Evolutionary conservation across 2,888 invertebrate genomes (phyloP).

Genomic region (Plagodis dolabraria): DNA sequence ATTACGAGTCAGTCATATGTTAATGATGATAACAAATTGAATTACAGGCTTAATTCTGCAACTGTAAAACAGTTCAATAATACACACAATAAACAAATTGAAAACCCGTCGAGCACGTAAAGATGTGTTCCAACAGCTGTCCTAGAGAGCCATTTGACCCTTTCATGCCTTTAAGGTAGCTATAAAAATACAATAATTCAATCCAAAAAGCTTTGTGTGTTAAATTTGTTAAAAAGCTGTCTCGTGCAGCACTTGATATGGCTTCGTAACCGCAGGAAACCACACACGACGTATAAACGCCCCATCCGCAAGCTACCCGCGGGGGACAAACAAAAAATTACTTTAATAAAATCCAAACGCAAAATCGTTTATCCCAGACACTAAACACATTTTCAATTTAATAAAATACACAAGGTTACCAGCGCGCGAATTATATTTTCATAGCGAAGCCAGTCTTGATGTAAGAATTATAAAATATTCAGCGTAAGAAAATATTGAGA

Average conservation of each 20-base stretch:
- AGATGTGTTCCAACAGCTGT: too few relatives aligned
- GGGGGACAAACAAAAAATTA: constrained; percentile 1
- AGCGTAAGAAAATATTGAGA: constrained; percentile 31
- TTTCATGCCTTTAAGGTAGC: too few relatives aligned
- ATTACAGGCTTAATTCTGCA: too few relatives aligned
- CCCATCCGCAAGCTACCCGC: not conserved
- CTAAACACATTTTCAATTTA: constrained; percentile 33
- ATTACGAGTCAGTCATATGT: too few relatives aligned
- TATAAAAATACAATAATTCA: too few relatives aligned
- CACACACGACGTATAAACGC: constrained; percentile 5
- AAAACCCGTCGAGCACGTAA: too few relatives aligned
- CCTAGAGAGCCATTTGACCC: too few relatives aligned
- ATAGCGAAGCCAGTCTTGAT: constrained; percentile 20
- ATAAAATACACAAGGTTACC: constrained; percentile 19
- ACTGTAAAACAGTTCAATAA: too few relatives aligned
- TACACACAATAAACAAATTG: too few relatives aligned
- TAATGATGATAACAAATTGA: too few relatives aligned
- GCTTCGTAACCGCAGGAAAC: not conserved
- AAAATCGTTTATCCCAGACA: constrained; percentile 19
- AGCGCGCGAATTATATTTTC: constrained; percentile 29
- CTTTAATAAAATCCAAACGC: constrained; percentile 11
- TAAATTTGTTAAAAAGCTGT: constrained; percentile 1
- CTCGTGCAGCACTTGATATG: not conserved
- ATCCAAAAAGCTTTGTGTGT: not conserved
- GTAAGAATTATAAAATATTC: constrained; percentile 30